These are phyloP conservation scores for Hucho hucho DNA, from an alignment of 2,113 vertebrate species.

Conservation along the genomic window DNA sequence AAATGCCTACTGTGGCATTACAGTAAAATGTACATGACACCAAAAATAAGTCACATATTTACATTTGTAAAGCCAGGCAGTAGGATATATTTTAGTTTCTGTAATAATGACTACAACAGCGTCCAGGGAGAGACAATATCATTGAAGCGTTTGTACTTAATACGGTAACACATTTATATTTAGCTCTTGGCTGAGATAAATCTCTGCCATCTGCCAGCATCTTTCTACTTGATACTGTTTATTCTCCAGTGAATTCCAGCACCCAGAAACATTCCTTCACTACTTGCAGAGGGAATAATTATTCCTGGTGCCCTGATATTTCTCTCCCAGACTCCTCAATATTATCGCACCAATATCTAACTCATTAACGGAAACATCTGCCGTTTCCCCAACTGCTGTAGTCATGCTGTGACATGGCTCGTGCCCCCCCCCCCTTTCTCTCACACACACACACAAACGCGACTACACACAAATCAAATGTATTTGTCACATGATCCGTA, in stretches of 20 bases:
- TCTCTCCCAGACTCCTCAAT: constrained; percentile 39
- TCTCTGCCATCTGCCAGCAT: constrained; percentile 44
- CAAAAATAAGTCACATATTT: no score
- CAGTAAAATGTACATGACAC: no score
- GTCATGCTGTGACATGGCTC: constrained; percentile 9
- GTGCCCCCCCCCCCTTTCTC: no score
- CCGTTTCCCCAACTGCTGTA: constrained; percentile 23
- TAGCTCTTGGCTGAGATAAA: not conserved
- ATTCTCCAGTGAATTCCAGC: constrained; percentile 42
- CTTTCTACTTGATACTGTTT: constrained; percentile 27
- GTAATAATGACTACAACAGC: not conserved
- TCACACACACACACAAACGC: no score
- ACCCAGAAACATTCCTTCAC: constrained; percentile 37
- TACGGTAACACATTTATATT: not conserved
- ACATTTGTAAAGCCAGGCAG: no score
- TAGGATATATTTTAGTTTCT: not conserved
- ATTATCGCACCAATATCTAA: constrained; percentile 42
- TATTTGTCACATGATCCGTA: no score
- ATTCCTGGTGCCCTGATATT: constrained; percentile 44
- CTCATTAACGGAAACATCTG: constrained; percentile 63
- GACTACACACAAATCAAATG: no score
- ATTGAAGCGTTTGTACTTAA: no score
- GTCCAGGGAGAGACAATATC: no score
- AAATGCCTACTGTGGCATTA: no score
- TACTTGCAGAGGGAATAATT: constrained; percentile 51